Percentiles rank a stretch among this genome's conserved stretches.
Conservation (phyloP, 2,888 invertebrate genomes). For the Oligia latruncula region DNA sequence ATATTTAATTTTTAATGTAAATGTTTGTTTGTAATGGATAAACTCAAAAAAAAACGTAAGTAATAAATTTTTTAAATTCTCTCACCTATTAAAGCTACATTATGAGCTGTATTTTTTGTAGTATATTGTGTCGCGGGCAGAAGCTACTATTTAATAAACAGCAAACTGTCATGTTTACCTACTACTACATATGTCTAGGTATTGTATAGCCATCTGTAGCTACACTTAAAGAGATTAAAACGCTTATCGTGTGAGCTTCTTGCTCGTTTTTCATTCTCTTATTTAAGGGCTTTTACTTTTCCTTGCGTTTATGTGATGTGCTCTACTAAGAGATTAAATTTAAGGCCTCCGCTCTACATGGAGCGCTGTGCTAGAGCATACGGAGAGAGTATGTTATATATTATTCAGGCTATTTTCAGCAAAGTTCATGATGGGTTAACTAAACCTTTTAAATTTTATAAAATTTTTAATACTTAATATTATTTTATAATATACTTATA, state of each 20-base stretch:
- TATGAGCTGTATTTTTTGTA: too few species aligned
- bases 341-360: slow-evolving; percentile 68
- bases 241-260: slow-evolving; percentile 84
- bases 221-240: slow-evolving; percentile 88
- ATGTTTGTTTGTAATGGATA: too few species aligned
- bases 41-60: not conserved
- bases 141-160: not conserved
- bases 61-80: not conserved
- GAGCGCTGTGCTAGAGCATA: slow-evolving; percentile 38
- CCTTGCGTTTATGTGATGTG: slow-evolving; percentile 80
- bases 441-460: slow-evolving; percentile 4
- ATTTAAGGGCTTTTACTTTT: slow-evolving; percentile 85
- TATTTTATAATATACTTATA: not conserved
- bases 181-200: slow-evolving; percentile 4
- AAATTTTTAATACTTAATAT: not conserved
- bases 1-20: not conserved
- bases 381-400: slow-evolving; percentile 38
- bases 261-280: slow-evolving; percentile 86
- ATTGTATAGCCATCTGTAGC: slow-evolving; percentile 64
- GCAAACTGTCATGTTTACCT: slow-evolving; percentile 21
- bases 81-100: too few species aligned
- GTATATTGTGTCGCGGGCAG: not conserved
- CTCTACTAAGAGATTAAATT: slow-evolving; percentile 84
- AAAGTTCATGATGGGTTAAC: slow-evolving; percentile 4
- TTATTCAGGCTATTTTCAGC: slow-evolving; percentile 46